Conservation (phyloP, 1,140 invertebrate genomes). For the Procambarus virginalis region DNA sequence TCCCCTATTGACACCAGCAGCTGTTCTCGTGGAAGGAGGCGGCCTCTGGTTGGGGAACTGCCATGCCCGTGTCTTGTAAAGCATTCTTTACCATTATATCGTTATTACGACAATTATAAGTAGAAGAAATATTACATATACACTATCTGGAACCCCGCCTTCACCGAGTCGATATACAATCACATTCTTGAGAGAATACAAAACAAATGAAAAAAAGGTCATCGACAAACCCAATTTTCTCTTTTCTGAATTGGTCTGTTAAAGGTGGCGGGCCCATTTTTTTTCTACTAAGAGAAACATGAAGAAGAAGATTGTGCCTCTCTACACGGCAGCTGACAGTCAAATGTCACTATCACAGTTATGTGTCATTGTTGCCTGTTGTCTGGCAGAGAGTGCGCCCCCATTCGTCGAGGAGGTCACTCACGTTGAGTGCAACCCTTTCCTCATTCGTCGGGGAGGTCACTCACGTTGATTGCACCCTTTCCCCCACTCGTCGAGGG, state of each 20-base stretch:
- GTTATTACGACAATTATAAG: conserved; percentile 62
- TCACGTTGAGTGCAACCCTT: no score
- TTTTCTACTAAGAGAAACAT: conserved; percentile 32
- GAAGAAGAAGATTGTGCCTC: conserved; percentile 50
- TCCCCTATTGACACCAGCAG: conserved; percentile 2
- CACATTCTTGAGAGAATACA: conserved; percentile 1
- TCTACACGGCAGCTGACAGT: conserved; percentile 50
- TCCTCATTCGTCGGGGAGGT: no score
- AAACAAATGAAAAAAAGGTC: not conserved
- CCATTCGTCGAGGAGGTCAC: not conserved
- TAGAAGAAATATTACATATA: conserved; percentile 66
- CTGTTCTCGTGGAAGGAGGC: not conserved
- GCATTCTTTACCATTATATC: conserved; percentile 63
- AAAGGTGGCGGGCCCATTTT: conserved; percentile 48
- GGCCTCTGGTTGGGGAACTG: not conserved
- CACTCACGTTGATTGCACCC: not conserved
- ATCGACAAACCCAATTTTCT: conserved; percentile 1
- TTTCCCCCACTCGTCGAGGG: not conserved
- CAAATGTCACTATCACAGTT: conserved; percentile 64
- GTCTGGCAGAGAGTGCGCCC: not conserved
- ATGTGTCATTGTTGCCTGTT: conserved; percentile 31
- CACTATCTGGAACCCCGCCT: conserved; percentile 59
- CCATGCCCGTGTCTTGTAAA: conserved; percentile 53
- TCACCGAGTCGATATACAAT: conserved; percentile 51
- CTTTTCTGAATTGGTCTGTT: conserved; percentile 23